Percentiles rank a stretch among this genome's conserved stretches.
Evolutionary conservation across 2,888 invertebrate species (phyloP).

Genomic region (Plebejus melissa): DNA sequence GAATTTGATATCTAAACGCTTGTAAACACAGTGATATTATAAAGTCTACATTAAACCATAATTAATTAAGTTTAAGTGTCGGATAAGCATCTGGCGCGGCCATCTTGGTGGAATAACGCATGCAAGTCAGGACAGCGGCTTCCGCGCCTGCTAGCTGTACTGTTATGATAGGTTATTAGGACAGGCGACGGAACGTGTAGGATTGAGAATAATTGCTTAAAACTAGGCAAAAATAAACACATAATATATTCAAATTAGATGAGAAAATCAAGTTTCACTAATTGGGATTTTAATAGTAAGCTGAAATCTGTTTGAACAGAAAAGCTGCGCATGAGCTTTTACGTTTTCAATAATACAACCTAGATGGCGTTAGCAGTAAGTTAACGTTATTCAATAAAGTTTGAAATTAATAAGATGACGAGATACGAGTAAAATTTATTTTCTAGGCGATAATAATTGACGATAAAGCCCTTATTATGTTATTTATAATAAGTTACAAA

Average conservation of each 20-base stretch:
- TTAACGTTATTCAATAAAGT: background rate
- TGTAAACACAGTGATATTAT: background rate
- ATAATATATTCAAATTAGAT: no score
- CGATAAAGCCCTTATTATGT: background rate
- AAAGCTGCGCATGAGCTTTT: background rate
- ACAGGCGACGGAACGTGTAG: background rate
- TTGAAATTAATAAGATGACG: background rate
- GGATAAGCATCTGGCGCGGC: slow-evolving; percentile 36
- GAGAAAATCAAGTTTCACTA: background rate
- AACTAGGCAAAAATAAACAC: background rate
- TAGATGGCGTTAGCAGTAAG: slow-evolving; percentile 17
- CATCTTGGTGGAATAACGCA: slow-evolving; percentile 52
- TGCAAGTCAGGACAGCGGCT: slow-evolving; percentile 63
- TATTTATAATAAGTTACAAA: background rate
- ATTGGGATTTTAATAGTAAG: background rate
- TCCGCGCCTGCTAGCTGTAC: slow-evolving; percentile 55
- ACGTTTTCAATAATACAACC: background rate
- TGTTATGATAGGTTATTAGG: slow-evolving; percentile 37
- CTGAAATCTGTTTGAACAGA: background rate
- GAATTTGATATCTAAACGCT: background rate
- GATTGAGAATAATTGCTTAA: background rate
- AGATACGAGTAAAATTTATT: background rate
- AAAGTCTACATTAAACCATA: background rate
- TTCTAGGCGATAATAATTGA: background rate
- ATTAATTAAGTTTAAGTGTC: slow-evolving; percentile 6